Evolutionary conservation across 2,888 invertebrate genomes (phyloP).

Genomic region (Stenchaetothrips biformis): DNA sequence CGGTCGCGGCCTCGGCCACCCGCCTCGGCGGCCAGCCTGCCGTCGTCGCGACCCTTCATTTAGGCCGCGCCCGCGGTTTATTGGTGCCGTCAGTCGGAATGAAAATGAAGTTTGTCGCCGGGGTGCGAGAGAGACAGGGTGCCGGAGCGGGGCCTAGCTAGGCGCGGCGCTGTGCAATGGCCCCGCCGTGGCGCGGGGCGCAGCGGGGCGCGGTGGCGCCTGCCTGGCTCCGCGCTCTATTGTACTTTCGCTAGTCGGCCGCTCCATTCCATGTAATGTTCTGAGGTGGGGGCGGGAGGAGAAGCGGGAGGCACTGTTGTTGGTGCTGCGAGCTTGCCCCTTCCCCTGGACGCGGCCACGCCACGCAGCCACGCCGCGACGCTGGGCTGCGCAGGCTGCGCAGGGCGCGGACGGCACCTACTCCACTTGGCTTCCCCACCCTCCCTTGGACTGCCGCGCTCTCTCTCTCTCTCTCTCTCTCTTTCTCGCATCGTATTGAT

Average conservation of each 20-base stretch:
- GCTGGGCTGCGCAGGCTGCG: too few species aligned
- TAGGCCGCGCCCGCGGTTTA: too few species aligned
- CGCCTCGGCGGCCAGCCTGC: too few species aligned
- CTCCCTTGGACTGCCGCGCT: not conserved
- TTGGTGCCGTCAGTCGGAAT: too few species aligned
- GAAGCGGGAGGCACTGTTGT: not conserved
- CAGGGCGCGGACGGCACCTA: not conserved
- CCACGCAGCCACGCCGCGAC: not conserved
- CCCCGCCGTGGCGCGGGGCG: not conserved
- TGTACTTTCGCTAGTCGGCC: not conserved
- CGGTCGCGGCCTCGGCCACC: too few species aligned
- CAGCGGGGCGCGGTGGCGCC: not conserved
- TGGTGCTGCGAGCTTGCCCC: not conserved
- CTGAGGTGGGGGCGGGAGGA: not conserved
- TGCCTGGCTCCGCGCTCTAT: not conserved
- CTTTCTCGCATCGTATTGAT: constrained; percentile 14
- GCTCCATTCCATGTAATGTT: not conserved
- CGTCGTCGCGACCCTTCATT: too few species aligned
- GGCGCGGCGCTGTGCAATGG: not conserved
- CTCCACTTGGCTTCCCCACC: not conserved
- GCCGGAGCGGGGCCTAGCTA: too few species aligned
- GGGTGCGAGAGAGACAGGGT: too few species aligned
- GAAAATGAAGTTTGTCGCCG: too few species aligned
- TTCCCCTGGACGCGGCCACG: not conserved
- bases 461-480: not conserved